Base-by-base conservation (phyloP, 1,140 invertebrate species). In the Drosophila bipectinata region DNA sequence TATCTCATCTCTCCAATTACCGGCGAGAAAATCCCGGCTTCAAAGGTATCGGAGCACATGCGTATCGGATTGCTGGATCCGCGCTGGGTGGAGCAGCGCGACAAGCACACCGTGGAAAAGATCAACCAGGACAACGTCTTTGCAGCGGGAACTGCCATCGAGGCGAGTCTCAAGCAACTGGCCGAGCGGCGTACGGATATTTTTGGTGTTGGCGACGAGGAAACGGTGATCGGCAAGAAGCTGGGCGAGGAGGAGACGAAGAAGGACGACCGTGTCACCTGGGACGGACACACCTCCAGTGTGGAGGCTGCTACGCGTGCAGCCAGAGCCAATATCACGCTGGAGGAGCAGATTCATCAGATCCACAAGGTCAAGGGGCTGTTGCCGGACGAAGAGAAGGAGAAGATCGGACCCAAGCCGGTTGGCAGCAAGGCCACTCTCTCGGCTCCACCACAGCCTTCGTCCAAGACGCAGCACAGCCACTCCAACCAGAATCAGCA, bases 131-230 rank as follows among this genome's bases (percentile, higher is more conserved):
- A 92, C 59, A 92, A 90, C 57, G 91, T 92, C 0, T 98, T 96
- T 91, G 97, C 97, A 3, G 94, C 95, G 58, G 97, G 97, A 18
- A 95, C 97, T 21, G 97, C 98, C 15, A 99, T 99, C 81, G 98
- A 99, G 77, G 97, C 96, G 9, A 99, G 97, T 91, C 94, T 99
- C 79, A 99, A 99, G 91, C 96, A 98, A 85, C 93, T 99, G 72
- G 99, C 98, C 0, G 98, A 99, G 90, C 94, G 98, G 77, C 97
- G 99, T 96, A 99, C 99, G 3, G 99, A 99, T 95, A 99, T 99
- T 92, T 99, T 99, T 92, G 99, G 99, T 94, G 96, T 98, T 60
- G 99, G 98, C 69, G 97, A 98, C 87, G 98, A 99, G 92, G 99
- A 99, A 94, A 99, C 98, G 0, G 97, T 97, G 2, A 99, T 99